phyloP scores from a whole-genome alignment of 2,113 vertebrate genomes.

The Poicephalus meyeri region DNA sequence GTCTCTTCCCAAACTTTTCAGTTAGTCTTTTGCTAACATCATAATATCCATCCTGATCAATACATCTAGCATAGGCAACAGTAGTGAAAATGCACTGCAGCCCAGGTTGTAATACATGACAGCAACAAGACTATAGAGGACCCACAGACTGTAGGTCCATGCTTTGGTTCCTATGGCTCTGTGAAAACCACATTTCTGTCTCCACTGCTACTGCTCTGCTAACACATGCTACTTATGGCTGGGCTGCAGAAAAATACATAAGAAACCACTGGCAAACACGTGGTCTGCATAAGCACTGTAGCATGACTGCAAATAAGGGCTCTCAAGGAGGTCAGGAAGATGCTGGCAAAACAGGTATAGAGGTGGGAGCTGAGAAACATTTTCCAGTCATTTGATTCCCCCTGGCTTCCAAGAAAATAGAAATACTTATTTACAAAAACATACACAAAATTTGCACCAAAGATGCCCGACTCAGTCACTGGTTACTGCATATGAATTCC shows the following conservation, averaged over 20 bases:
- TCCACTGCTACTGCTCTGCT: background rate
- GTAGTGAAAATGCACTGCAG: background rate
- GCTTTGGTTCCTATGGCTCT: background rate
- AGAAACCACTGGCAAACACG: background rate
- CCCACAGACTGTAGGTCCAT: background rate
- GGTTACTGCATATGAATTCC: background rate
- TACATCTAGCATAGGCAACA: background rate
- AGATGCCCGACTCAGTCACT: accelerated
- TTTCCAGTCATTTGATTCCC: background rate
- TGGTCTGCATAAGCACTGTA: background rate
- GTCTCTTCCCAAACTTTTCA: background rate
- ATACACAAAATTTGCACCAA: background rate
- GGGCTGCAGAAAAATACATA: background rate
- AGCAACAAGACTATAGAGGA: background rate
- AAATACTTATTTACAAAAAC: background rate
- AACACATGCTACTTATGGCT: background rate
- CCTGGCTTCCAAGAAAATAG: background rate
- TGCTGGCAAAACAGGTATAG: background rate
- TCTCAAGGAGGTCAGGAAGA: background rate
- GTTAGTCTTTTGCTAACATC: background rate
- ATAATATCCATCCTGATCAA: background rate
- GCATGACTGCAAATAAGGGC: background rate
- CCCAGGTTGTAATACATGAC: background rate
- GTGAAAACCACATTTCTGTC: background rate
- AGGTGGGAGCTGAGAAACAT: background rate